These are phyloP conservation scores for Theodoxus fluviatilis DNA, from an alignment of 2,888 invertebrate genomes.

Conservation along the genomic window DNA sequence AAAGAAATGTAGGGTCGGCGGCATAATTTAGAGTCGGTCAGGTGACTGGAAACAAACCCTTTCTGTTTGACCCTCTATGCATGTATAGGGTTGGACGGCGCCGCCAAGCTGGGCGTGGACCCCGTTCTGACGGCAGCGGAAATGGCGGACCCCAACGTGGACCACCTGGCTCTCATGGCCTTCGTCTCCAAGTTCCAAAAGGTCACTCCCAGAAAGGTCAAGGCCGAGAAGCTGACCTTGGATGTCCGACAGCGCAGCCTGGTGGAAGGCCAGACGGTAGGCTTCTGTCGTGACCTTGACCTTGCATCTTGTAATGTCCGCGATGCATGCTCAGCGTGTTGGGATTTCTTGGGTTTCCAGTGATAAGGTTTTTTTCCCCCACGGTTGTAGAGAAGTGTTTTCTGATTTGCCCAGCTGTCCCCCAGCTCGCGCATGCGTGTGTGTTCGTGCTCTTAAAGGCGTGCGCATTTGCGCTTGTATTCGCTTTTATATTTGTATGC, in stretches of 20 bases:
- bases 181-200: slow-evolving; percentile 86
- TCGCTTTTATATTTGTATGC: too few relatives aligned
- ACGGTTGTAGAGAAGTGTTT: too few relatives aligned
- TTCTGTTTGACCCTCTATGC: slow-evolving; percentile 65
- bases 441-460: too few relatives aligned
- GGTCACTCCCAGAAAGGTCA: slow-evolving; percentile 35
- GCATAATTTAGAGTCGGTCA: background rate
- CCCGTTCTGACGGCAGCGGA: slow-evolving; percentile 92
- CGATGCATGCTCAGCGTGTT: too few relatives aligned
- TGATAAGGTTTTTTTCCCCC: too few relatives aligned
- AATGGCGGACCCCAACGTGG: slow-evolving; percentile 91
- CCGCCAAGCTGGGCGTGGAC: slow-evolving; percentile 77
- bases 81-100: slow-evolving; percentile 75
- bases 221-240: slow-evolving; percentile 44
- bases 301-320: background rate
- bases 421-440: too few relatives aligned
- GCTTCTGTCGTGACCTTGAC: background rate
- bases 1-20: background rate
- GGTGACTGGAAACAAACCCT: too few relatives aligned
- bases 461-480: too few relatives aligned
- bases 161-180: slow-evolving; percentile 96
- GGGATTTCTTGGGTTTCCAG: too few relatives aligned
- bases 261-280: slow-evolving; percentile 24
- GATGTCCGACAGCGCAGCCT: slow-evolving; percentile 22
- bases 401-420: too few relatives aligned